Evolutionary conservation across 1,140 invertebrate genomes (phyloP), one percentile per base, ranked within the genome.

Genomic region (Paralvinella palmiformis): DNA sequence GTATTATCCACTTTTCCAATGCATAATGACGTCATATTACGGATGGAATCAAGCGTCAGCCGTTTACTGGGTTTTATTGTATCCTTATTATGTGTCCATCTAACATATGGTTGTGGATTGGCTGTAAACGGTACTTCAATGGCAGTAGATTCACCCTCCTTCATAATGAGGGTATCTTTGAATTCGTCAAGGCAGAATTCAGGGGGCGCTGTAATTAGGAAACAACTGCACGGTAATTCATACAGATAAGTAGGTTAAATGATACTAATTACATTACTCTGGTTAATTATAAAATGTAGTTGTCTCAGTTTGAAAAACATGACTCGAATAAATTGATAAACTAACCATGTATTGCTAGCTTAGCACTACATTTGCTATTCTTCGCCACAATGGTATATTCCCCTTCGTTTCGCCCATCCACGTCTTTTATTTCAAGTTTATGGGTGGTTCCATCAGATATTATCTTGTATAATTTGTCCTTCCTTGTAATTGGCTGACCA

Each of bases 291-390:
- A n/a, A n/a, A n/a, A n/a, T n/a, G n/a, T n/a, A n/a, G n/a, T n/a
- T n/a, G n/a, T n/a, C n/a, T n/a, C n/a, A n/a, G n/a, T n/a, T n/a
- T n/a, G n/a, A n/a, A n/a, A n/a, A n/a, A n/a, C n/a, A n/a, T n/a
- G n/a, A n/a, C n/a, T n/a, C n/a, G n/a, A n/a, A n/a, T n/a, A n/a
- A 10, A 4, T 1, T n/a, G 10, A 1, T 45, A 15, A 63, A 52
- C 71, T 76, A 78, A 86, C 90, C 87, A 75, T 87, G 85, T 3
- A 96, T 88, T 31, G 82, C 85, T 4, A 96, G 81, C 64, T 80
- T 88, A 0, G 91, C 92, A 36, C 83, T 85, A 13, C 89, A 91
- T 57, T 83, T 86, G 74, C 92, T 48, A 27, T 61, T 44, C 36
- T 63, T 75, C 61, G 71, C 63, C 27, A 62, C 63, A 33, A 73